Percentiles rank a stretch among this genome's conserved stretches.
Conservation (phyloP, 2,113 vertebrate genomes). For the Entelurus aequoreus region DNA sequence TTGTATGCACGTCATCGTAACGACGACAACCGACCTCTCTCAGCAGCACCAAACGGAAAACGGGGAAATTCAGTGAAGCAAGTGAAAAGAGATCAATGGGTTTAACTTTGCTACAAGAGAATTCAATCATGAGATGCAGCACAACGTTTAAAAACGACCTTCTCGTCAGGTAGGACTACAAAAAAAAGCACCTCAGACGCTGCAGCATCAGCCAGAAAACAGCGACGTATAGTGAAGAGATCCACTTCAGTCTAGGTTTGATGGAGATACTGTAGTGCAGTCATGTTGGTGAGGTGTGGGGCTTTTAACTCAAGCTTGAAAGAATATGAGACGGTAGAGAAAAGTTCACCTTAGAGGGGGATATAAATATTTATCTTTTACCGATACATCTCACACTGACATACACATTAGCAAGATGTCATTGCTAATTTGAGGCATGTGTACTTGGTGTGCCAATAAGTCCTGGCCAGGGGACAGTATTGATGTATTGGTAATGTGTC, state of each 20-base stretch:
- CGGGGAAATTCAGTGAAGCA: slow-evolving; percentile 12
- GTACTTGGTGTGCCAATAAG: slow-evolving; percentile 24
- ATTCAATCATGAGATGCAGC: slow-evolving; percentile 45
- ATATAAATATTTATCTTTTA: slow-evolving; percentile 9
- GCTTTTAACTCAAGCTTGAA: slow-evolving; percentile 16
- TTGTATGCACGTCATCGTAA: slow-evolving; percentile 57
- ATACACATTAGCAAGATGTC: neutral
- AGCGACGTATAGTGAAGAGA: slow-evolving; percentile 35
- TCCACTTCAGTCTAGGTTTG: slow-evolving; percentile 47
- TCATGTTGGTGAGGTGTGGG: slow-evolving; percentile 36
- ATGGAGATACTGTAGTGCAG: slow-evolving; percentile 36
- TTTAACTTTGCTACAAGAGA: slow-evolving; percentile 40
- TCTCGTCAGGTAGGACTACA: slow-evolving; percentile 52
- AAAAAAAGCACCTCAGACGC: slow-evolving; percentile 42
- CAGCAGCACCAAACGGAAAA: slow-evolving; percentile 30
- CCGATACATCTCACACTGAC: slow-evolving; percentile 3
- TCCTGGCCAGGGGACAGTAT: slow-evolving; percentile 13
- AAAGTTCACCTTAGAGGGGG: slow-evolving; percentile 21
- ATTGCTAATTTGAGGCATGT: slow-evolving; percentile 9
- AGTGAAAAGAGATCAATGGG: slow-evolving; percentile 23
- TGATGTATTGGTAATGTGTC: slow-evolving; percentile 21
- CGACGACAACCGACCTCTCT: slow-evolving; percentile 63
- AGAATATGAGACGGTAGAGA: slow-evolving; percentile 7
- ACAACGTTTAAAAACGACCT: slow-evolving; percentile 33
- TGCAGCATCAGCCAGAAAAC: slow-evolving; percentile 43